Conservation (phyloP, 1,140 invertebrate genomes). For the Samia ricini region DNA sequence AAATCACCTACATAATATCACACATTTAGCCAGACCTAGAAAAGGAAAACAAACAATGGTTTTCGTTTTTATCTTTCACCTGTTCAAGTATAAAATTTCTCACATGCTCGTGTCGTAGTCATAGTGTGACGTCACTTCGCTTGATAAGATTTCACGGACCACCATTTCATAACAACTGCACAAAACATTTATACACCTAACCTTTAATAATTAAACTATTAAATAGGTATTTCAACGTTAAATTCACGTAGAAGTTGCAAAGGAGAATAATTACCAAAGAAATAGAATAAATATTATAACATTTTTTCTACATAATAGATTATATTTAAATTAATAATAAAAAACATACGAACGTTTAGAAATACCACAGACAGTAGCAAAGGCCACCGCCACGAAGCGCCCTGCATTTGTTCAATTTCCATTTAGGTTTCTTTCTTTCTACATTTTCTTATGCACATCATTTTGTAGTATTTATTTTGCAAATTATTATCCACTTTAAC, state of each 20-base stretch:
- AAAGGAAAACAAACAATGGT: background rate
- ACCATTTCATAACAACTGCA: conserved; percentile 14
- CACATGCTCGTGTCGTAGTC: background rate
- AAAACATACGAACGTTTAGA: conserved; percentile 55
- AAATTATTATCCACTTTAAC: conserved; percentile 2
- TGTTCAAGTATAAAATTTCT: background rate
- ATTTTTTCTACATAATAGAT: background rate
- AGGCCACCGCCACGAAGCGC: conserved; percentile 60
- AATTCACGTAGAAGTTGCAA: background rate
- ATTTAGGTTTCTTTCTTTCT: conserved; percentile 43
- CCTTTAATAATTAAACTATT: background rate
- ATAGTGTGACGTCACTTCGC: conserved; percentile 22
- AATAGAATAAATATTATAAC: background rate
- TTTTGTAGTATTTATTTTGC: conserved; percentile 11
- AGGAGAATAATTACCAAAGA: background rate
- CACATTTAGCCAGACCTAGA: too few relatives aligned
- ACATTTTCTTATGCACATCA: conserved; percentile 25
- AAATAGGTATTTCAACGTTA: background rate
- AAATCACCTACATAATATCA: too few relatives aligned
- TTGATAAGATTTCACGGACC: conserved; percentile 22
- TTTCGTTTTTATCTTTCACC: background rate
- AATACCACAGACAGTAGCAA: conserved; percentile 56
- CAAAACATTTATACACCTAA: background rate
- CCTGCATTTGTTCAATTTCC: conserved; percentile 48
- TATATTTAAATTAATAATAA: background rate